These are phyloP conservation scores for Balaeniceps rex DNA, from an alignment of 2,113 vertebrate species.

Conservation along the genomic window DNA sequence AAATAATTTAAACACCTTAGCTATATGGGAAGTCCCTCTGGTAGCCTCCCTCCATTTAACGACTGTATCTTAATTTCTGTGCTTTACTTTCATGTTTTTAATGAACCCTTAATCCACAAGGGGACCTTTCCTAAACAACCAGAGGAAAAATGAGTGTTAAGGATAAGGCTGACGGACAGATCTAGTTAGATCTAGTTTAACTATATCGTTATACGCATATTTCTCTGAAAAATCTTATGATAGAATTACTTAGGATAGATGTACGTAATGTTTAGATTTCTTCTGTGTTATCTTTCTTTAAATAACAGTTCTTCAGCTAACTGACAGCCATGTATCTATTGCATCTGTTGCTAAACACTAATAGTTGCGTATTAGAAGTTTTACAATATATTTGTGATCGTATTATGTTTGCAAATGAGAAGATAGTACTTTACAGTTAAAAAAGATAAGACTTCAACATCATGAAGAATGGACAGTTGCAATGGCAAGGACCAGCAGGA, in stretches of 20 bases:
- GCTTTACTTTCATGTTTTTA: not conserved
- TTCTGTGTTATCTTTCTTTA: not conserved
- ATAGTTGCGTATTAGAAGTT: not conserved
- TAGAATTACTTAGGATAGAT: not conserved
- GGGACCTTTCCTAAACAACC: not conserved
- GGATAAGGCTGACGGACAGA: not conserved
- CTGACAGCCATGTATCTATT: not conserved
- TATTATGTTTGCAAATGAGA: not conserved
- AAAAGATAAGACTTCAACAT: not conserved
- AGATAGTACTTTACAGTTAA: not conserved
- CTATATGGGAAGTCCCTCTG: not conserved
- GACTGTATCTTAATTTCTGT: not conserved
- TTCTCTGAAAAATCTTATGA: not conserved
- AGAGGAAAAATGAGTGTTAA: not conserved
- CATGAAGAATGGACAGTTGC: no score
- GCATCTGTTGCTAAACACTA: not conserved
- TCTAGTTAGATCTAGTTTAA: not conserved
- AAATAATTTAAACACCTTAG: not conserved
- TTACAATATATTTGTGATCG: not conserved
- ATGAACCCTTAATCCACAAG: not conserved
- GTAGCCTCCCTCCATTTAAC: not conserved
- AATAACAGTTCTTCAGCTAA: not conserved
- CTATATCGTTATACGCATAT: rapidly evolving
- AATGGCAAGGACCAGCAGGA: no score
- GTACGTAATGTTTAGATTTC: not conserved